Evolutionary conservation across 2,888 invertebrate genomes (phyloP), one percentile per base, ranked within the genome.

Genomic region (Adela reaumurella): DNA sequence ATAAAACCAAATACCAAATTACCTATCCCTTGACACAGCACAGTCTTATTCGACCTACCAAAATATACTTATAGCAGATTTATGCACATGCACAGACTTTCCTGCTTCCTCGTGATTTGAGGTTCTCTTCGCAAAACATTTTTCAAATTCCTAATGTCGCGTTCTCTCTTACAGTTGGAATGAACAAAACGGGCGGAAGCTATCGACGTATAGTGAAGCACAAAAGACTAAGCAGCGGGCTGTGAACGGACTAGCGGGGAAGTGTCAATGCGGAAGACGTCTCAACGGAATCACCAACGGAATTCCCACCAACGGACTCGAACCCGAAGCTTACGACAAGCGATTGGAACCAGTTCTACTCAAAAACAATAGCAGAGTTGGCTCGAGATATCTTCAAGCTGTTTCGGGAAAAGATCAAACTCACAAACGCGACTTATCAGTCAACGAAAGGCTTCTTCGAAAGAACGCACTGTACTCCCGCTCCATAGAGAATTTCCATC

Each of bases 101-200:
- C n/a, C n/a, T n/a, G n/a, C n/a, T n/a, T n/a, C n/a, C n/a, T n/a
- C n/a, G n/a, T n/a, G n/a, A n/a, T n/a, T n/a, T n/a, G n/a, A n/a
- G n/a, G n/a, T n/a, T n/a, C n/a, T n/a, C n/a, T n/a, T n/a, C n/a
- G n/a, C n/a, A n/a, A n/a, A n/a, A n/a, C n/a, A n/a, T n/a, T n/a
- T n/a, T n/a, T n/a, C n/a, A n/a, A n/a, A n/a, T n/a, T n/a, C n/a
- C n/a, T n/a, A n/a, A n/a, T n/a, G n/a, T n/a, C n/a, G n/a, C n/a
- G n/a, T n/a, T n/a, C 41, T 49, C 8, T 48, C 45, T 53, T 52
- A 49, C 76, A 80, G 80, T 78, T 80, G 80, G 80, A 80, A 79
- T 80, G 80, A 80, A 69, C 78, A 79, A 68, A 71, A 67, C 70
- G 69, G 67, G 59, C 70, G 74, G 68, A 79, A 74, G 71, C 73